Evolutionary conservation across 2,888 invertebrate genomes (phyloP).

Genomic region (Cacoxenus indagator): DNA sequence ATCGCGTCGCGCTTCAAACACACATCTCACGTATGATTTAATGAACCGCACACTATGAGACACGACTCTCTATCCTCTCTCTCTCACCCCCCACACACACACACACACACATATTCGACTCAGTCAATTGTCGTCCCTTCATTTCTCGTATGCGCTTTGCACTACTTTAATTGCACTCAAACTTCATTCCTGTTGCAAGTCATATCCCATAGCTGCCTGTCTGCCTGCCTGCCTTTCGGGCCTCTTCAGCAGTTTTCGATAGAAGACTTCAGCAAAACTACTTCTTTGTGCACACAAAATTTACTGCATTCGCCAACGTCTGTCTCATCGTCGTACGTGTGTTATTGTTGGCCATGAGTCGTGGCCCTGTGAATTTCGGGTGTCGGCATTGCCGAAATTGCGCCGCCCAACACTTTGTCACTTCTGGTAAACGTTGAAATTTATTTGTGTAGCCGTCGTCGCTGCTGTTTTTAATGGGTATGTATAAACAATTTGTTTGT

Average conservation of each 20-base stretch:
- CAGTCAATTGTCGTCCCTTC: not conserved
- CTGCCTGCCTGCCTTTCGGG: not conserved
- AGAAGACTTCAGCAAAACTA: no score
- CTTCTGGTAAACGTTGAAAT: not conserved
- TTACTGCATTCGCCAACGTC: no score
- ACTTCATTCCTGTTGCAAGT: constrained; percentile 7
- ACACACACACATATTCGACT: not conserved
- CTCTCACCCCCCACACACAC: not conserved
- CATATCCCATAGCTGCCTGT: not conserved
- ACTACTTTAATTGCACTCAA: constrained; percentile 36
- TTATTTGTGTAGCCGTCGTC: not conserved
- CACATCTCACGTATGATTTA: not conserved
- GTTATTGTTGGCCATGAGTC: no score
- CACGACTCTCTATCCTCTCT: not conserved
- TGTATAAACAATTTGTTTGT: no score
- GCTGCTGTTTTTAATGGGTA: no score
- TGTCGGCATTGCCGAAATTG: no score
- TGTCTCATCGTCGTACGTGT: no score
- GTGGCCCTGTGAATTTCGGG: no score
- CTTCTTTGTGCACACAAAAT: no score
- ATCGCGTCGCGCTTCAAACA: not conserved
- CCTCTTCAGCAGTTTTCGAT: no score
- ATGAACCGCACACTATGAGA: not conserved
- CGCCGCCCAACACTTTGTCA: no score
- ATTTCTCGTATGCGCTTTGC: not conserved